Evolutionary conservation across 2,797 vertebrate genomes (phyloP).

Genomic region (Acanthurus tractus): DNA sequence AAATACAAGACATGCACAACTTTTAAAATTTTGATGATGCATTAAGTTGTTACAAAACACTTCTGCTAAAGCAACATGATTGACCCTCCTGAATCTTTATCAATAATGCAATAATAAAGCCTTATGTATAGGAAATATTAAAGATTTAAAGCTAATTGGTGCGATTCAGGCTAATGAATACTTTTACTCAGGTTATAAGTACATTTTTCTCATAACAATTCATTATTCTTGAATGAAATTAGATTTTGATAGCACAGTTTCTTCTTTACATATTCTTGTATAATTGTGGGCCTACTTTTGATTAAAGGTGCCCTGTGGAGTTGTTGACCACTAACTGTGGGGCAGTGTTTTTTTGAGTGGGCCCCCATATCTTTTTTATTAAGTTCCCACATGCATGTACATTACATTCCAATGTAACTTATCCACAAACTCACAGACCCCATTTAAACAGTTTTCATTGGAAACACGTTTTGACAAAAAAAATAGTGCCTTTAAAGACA

Average conservation of each 20-base stretch:
- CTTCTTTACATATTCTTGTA: not conserved
- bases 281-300: too few species aligned
- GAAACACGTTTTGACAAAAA: not conserved
- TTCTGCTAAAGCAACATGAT: not conserved
- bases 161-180: too few species aligned
- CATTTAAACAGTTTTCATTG: constrained; percentile 1
- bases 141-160: too few species aligned
- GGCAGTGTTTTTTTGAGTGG: not conserved
- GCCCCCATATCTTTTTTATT: not conserved
- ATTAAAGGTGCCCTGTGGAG: not conserved
- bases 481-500: not conserved
- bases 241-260: not conserved
- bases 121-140: too few species aligned
- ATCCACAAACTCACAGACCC: not conserved
- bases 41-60: not conserved
- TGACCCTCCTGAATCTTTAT: too few species aligned
- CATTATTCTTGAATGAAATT: not conserved
- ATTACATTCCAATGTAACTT: not conserved
- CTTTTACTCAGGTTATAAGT: too few species aligned
- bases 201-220: not conserved
- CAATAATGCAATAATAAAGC: too few species aligned
- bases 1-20: not conserved
- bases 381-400: not conserved
- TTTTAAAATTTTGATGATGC: not conserved
- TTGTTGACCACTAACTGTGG: too few species aligned